A percentile compares a stretch with the other conserved stretches of the same genome.
These are phyloP conservation scores for Semnornis frantzii DNA, from an alignment of 2,113 vertebrate genomes.

Conservation along the genomic window DNA sequence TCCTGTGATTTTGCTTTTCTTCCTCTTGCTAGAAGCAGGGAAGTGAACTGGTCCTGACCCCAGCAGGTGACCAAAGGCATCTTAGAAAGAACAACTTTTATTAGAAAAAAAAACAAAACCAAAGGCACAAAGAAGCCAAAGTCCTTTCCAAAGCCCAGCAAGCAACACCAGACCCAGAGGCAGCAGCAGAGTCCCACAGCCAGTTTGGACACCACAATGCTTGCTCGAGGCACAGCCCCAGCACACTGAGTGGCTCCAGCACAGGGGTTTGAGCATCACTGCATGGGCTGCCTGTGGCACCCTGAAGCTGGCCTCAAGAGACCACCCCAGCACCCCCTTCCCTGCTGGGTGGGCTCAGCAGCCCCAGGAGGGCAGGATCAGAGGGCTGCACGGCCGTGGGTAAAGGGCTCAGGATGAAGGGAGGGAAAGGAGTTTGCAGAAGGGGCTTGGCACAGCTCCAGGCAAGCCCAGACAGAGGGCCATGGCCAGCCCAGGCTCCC, in stretches of 20 bases:
- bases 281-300: not conserved
- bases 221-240: not conserved
- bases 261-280: not conserved
- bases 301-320: not conserved
- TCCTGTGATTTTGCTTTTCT: not conserved
- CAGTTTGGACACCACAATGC: fast-evolving
- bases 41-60: not conserved
- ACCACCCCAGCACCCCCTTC: not conserved
- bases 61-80: not conserved
- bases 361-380: not conserved
- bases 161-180: not conserved
- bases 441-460: not conserved
- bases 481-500: not conserved
- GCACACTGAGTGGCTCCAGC: not conserved
- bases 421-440: not conserved
- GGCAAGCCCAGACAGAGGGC: not conserved
- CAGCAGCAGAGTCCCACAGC: not conserved
- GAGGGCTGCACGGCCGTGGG: not conserved
- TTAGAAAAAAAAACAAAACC: constrained; percentile 4
- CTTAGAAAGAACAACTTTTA: constrained; percentile 58
- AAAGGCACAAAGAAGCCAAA: not conserved
- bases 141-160: not conserved
- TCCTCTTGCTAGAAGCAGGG: not conserved
- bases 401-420: not conserved
- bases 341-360: not conserved